Percentiles rank a stretch among this genome's conserved stretches.
phyloP scores from a whole-genome alignment of 2,888 invertebrate genomes.

The Patella ulyssiponensis region DNA sequence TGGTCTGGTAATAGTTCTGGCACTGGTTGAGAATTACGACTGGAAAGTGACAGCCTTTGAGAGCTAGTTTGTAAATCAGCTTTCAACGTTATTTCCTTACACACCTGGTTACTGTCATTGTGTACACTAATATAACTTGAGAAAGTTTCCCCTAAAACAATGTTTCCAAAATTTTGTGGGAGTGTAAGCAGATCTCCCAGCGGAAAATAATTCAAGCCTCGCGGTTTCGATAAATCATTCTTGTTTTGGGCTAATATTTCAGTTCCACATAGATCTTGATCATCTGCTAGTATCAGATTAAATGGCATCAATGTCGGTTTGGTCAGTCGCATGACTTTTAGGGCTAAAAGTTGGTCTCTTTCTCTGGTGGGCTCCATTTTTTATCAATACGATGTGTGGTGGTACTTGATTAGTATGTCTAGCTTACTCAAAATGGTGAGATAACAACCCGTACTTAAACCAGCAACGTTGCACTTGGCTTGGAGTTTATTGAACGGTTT shows the following conservation, averaged over 20 bases:
- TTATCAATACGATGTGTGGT: too few species aligned
- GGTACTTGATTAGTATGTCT: too few species aligned
- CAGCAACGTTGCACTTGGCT: too few species aligned
- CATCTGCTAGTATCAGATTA: conserved; percentile 80
- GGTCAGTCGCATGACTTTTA: conserved; percentile 91
- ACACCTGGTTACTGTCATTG: conserved; percentile 90
- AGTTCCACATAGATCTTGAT: conserved; percentile 87
- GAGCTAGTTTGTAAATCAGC: conserved; percentile 94
- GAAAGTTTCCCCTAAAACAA: conserved; percentile 98
- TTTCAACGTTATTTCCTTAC: conserved; percentile 86
- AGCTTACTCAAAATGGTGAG: too few species aligned
- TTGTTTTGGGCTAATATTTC: conserved; percentile 84
- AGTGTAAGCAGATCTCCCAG: conserved; percentile 91
- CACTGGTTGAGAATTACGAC: conserved; percentile 75
- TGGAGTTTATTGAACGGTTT: too few species aligned
- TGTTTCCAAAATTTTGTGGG: conserved; percentile 97
- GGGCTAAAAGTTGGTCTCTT: conserved; percentile 61
- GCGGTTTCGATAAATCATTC: conserved; percentile 87
- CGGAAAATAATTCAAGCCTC: conserved; percentile 78
- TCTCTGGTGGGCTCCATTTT: conserved; percentile 60
- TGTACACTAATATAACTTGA: conserved; percentile 97
- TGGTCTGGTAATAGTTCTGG: conserved; percentile 81
- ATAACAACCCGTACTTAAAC: too few species aligned
- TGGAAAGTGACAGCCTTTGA: conserved; percentile 87
- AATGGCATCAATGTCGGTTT: conserved; percentile 90